Evolutionary conservation across 2,888 invertebrate species (phyloP).

Genomic region (Leptarthrus brevirostris): DNA sequence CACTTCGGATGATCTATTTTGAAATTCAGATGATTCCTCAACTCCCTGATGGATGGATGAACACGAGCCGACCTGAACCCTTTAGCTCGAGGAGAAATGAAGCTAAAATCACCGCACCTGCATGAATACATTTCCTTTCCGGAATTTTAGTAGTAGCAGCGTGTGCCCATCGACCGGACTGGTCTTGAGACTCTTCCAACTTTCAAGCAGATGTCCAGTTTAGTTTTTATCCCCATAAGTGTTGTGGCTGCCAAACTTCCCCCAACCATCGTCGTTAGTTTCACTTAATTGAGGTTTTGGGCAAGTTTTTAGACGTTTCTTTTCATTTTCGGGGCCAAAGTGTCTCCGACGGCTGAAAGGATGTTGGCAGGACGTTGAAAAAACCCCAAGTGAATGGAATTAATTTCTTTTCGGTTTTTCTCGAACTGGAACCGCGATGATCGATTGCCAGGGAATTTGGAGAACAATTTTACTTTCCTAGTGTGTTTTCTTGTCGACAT

Average conservation of each 20-base stretch:
- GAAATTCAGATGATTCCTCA: slow-evolving; percentile 27
- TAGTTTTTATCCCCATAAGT: slow-evolving; percentile 61
- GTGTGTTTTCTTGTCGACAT: too few species aligned
- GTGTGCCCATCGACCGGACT: slow-evolving; percentile 18
- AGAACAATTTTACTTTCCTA: too few species aligned
- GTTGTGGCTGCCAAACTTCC: slow-evolving; percentile 57
- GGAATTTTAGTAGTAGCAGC: not conserved
- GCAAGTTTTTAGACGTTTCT: not conserved
- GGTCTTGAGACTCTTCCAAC: slow-evolving; percentile 47
- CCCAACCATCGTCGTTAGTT: slow-evolving; percentile 35
- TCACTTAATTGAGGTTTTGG: slow-evolving; percentile 16
- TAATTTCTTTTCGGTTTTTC: too few species aligned
- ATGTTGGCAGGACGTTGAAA: not conserved
- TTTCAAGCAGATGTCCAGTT: slow-evolving; percentile 62
- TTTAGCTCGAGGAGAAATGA: slow-evolving; percentile 22
- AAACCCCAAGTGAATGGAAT: not conserved
- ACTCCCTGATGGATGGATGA: slow-evolving; percentile 21
- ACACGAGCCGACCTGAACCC: slow-evolving; percentile 15
- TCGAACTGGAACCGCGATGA: too few species aligned
- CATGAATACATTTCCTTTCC: slow-evolving; percentile 36
- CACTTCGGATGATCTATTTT: slow-evolving; percentile 41
- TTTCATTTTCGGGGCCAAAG: not conserved
- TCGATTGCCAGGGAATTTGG: too few species aligned
- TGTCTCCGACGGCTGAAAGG: not conserved
- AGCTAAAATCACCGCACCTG: slow-evolving; percentile 33